A percentile compares a stretch with the other conserved stretches of the same genome.
phyloP scores from a whole-genome alignment of 2,888 invertebrate genomes.

The Drosophila pegasa region DNA sequence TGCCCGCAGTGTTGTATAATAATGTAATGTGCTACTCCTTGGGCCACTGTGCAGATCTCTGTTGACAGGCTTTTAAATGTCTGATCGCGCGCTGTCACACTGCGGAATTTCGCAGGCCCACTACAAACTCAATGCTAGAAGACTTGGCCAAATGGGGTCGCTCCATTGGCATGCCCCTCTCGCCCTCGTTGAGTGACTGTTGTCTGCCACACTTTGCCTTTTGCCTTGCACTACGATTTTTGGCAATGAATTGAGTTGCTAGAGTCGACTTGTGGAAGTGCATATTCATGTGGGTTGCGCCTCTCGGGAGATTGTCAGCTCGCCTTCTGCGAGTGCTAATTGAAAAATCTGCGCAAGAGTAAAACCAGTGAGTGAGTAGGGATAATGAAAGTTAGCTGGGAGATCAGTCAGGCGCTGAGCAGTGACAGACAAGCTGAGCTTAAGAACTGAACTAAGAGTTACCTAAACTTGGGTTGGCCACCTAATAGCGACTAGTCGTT shows the following conservation, averaged over 20 bases:
- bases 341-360: background rate
- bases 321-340: slow-evolving; percentile 10
- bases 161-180: background rate
- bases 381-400: background rate
- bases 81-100: slow-evolving; percentile 60
- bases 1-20: slow-evolving; percentile 14
- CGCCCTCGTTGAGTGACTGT: slow-evolving; percentile 2
- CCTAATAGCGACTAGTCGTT: no score
- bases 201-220: slow-evolving; percentile 22
- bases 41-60: slow-evolving; percentile 22
- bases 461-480: no score
- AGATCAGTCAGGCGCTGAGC: background rate
- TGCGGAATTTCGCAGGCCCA: slow-evolving; percentile 68
- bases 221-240: background rate
- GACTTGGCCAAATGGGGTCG: slow-evolving; percentile 31
- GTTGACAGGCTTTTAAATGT: slow-evolving; percentile 73
- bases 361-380: background rate
- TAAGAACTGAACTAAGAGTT: background rate
- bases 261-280: slow-evolving; percentile 1
- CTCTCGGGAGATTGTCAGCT: background rate
- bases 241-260: slow-evolving; percentile 8
- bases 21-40: slow-evolving; percentile 36
- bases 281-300: slow-evolving; percentile 7
- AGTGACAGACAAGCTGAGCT: background rate
- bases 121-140: slow-evolving; percentile 34